A percentile compares a stretch with the other conserved stretches of the same genome.
Conservation (phyloP, 2,113 vertebrate genomes). For the Maccullochella peelii region DNA sequence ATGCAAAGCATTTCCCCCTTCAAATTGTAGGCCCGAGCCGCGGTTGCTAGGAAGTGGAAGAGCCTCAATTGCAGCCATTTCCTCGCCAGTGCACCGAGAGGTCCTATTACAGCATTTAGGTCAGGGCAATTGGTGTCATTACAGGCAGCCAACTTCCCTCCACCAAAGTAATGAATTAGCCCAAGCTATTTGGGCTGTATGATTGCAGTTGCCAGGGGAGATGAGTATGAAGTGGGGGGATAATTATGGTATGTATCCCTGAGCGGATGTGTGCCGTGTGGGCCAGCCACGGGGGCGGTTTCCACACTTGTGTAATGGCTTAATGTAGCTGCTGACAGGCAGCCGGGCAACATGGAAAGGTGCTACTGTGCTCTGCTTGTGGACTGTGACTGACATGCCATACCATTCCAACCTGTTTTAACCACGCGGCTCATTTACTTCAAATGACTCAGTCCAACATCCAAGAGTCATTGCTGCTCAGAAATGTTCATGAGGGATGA, state of each 20-base stretch:
- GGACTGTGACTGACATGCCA: constrained; percentile 70
- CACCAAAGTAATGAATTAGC: constrained; percentile 95
- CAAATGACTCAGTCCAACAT: constrained; percentile 53
- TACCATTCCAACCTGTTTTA: constrained; percentile 60
- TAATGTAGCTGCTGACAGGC: constrained; percentile 79
- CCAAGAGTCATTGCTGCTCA: constrained; percentile 47
- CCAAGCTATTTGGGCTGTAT: constrained; percentile 90
- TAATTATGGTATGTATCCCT: constrained; percentile 81
- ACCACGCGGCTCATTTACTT: constrained; percentile 66
- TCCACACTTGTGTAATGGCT: constrained; percentile 76
- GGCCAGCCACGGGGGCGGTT: constrained; percentile 66
- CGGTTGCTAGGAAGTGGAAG: constrained; percentile 90
- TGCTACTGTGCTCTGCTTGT: constrained; percentile 79
- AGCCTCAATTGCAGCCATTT: constrained; percentile 92
- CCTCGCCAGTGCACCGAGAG: constrained; percentile 89
- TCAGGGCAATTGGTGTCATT: constrained; percentile 97
- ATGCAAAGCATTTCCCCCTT: constrained; percentile 78
- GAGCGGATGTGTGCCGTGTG: constrained; percentile 76
- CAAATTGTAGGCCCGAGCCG: constrained; percentile 82
- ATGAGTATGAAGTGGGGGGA: constrained; percentile 89
- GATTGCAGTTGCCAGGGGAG: constrained; percentile 93
- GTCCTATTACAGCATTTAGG: constrained; percentile 95
- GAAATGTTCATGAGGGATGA: constrained; percentile 47
- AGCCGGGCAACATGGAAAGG: constrained; percentile 72
- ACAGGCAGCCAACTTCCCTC: constrained; percentile 96